phyloP scores from a whole-genome alignment of 2,888 invertebrate genomes.

The Theretra japonica region DNA sequence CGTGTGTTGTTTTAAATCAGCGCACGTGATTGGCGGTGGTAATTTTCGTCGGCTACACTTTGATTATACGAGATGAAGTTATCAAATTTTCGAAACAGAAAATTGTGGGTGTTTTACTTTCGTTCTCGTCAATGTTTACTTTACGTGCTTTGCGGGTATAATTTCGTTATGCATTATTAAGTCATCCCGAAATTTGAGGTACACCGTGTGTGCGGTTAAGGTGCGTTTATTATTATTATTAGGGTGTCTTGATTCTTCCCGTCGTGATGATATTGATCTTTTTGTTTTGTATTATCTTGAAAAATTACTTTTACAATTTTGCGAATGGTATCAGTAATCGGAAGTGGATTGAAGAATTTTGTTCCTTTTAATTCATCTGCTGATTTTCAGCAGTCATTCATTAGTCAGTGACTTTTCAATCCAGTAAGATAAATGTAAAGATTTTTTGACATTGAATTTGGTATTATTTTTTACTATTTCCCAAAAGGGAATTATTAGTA shows the following conservation, averaged over 20 bases:
- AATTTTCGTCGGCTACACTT: conserved; percentile 59
- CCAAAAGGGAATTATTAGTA: no score
- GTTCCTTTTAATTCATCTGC: no score
- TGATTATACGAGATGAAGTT: conserved; percentile 79
- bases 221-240: conserved; percentile 12
- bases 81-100: conserved; percentile 71
- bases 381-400: no score
- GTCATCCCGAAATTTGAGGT: conserved; percentile 45
- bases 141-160: conserved; percentile 58
- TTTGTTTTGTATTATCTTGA: background rate
- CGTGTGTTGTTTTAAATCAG: conserved; percentile 49
- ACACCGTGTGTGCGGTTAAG: background rate
- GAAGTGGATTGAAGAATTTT: background rate
- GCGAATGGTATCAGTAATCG: background rate
- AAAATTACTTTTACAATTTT: background rate
- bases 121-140: conserved; percentile 70
- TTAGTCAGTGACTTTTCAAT: no score
- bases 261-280: background rate
- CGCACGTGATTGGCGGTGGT: conserved; percentile 67
- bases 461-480: no score
- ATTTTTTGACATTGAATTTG: no score
- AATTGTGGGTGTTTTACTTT: conserved; percentile 68
- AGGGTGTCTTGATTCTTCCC: background rate
- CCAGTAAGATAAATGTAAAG: no score
- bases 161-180: conserved; percentile 70